Conservation (phyloP, 1,140 invertebrate genomes). For the Brachionus koreanus region DNA sequence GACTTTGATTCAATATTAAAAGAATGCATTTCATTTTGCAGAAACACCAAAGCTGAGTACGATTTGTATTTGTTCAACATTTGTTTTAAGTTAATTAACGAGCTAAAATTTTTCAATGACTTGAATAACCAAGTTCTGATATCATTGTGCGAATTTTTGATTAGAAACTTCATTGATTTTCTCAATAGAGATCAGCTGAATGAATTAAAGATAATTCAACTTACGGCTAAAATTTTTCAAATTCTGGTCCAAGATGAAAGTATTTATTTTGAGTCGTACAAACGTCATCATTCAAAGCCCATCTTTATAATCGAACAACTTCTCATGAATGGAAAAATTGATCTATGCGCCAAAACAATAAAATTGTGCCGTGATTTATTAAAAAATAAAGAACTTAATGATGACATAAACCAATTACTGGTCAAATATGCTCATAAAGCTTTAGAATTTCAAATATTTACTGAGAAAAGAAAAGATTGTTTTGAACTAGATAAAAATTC, state of each 20-base stretch:
- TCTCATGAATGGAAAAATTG: slow-evolving; percentile 57
- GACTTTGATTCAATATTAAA: slow-evolving; percentile 26
- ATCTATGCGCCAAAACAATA: slow-evolving; percentile 25
- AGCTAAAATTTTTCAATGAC: slow-evolving; percentile 30
- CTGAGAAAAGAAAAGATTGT: neutral
- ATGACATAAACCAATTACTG: slow-evolving; percentile 52
- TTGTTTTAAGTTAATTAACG: neutral
- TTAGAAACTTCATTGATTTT: neutral
- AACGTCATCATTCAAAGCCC: slow-evolving; percentile 51
- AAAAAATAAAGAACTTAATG: slow-evolving; percentile 46
- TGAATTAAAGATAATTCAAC: neutral
- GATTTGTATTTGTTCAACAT: neutral
- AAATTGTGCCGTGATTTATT: slow-evolving; percentile 19
- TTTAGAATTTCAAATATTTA: slow-evolving; percentile 50
- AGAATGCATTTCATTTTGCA: slow-evolving; percentile 16
- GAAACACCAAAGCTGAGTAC: neutral
- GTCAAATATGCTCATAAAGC: slow-evolving; percentile 52
- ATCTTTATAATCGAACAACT: slow-evolving; percentile 56
- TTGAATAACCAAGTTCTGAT: slow-evolving; percentile 34
- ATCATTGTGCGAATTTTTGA: slow-evolving; percentile 21
- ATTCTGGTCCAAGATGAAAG: slow-evolving; percentile 4
- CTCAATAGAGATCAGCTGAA: neutral
- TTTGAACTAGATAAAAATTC: neutral
- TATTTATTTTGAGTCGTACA: slow-evolving; percentile 47
- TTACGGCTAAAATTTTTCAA: slow-evolving; percentile 38